These are phyloP conservation scores for Lepidurus apus DNA, from an alignment of 1,140 invertebrate genomes.

Conservation along the genomic window DNA sequence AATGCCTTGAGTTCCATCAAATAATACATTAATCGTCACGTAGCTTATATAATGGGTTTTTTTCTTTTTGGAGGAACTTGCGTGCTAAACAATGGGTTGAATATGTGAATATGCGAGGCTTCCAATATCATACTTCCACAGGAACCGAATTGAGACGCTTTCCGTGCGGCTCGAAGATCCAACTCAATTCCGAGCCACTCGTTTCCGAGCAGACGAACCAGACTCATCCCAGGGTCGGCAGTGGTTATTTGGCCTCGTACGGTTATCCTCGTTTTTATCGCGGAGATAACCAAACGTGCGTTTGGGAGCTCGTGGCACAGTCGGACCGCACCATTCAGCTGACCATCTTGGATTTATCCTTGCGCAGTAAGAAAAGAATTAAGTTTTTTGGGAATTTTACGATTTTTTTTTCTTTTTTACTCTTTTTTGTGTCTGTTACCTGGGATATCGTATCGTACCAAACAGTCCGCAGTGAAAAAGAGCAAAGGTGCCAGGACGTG, in stretches of 20 bases:
- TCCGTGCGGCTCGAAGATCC: not conserved
- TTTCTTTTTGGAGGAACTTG: too few species aligned
- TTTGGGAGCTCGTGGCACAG: conserved; percentile 24
- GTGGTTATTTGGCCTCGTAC: conserved; percentile 27
- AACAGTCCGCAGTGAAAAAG: not conserved
- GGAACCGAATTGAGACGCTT: not conserved
- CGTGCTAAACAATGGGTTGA: not conserved
- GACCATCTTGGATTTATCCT: conserved; percentile 30
- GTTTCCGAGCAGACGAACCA: not conserved
- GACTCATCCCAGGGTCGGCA: not conserved
- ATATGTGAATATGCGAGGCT: not conserved
- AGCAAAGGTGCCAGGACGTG: conserved; percentile 27
- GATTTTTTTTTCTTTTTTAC: not conserved
- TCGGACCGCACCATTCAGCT: conserved; percentile 26
- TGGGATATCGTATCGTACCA: not conserved
- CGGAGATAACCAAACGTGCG: conserved; percentile 26
- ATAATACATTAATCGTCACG: too few species aligned
- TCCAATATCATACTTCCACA: not conserved
- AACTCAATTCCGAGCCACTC: not conserved
- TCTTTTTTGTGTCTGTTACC: not conserved
- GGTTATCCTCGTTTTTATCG: conserved; percentile 30
- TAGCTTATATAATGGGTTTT: too few species aligned
- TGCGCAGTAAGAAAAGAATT: conserved; percentile 27
- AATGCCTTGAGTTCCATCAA: too few species aligned
- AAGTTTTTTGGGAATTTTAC: not conserved